Base-by-base conservation (phyloP, 2,797 vertebrate genomes). In the Karalla daura region DNA sequence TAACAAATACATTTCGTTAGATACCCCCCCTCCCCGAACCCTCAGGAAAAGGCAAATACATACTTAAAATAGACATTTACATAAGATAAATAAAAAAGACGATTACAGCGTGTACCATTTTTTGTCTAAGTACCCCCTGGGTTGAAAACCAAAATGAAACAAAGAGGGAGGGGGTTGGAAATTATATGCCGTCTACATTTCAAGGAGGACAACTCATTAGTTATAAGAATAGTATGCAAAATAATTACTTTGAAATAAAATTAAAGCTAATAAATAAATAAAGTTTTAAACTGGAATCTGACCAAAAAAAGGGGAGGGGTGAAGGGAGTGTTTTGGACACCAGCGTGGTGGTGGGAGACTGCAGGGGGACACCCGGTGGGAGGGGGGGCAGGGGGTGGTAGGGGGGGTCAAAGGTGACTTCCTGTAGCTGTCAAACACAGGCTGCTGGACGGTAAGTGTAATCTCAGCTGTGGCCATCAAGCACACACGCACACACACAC, bases 21-120 rank as follows among this genome's bases (percentile, higher is more conserved):
- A 92, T 94, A 88, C 69, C 5, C 49, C 63, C 21, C 33, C 46
- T 18, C 24, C 40, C 46, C 5, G 14, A n/a, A 74, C 59, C 52
- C 56, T 76, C 74, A 71, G 58, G 82, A 54, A 92, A 89, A 90
- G 84, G 91, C 92, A 95, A 94, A 83, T 89, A 93, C 85, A 91
- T 92, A 92, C 88, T 92, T 91, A 86, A 93, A 94, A 95, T 89
- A 93, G 87, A 94, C 94, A 94, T 92, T 93, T 93, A 90, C 81
- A 91, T 88, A 89, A 67, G 95, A 98, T 97, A 98, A 98, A 98
- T 98, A 95, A 93, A 93, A 86, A 68, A 73, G 49, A 75, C 1
- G 74, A 94, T 95, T 96, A 97, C 93, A 94, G 92, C 91, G 91
- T 95, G 91, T 94, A 95, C 91, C 94, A 93, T 94, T 95, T 91